These are phyloP conservation scores for Zonotrichia albicollis DNA, from an alignment of 2,797 vertebrate species.

Conservation along the genomic window DNA sequence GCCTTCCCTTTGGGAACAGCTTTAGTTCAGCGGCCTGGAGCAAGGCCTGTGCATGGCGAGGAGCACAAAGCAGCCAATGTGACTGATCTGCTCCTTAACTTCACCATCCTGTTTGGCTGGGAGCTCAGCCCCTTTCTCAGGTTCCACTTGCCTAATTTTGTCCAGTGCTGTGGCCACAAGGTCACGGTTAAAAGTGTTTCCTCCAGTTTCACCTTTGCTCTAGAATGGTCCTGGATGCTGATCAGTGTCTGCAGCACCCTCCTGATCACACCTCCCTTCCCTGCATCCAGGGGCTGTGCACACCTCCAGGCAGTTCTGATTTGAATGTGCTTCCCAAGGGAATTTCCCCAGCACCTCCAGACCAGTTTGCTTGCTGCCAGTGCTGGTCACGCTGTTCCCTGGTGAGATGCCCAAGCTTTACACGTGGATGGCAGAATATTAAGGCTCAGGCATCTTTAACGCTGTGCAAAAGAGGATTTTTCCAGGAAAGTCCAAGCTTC, in stretches of 20 bases:
- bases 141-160: not conserved
- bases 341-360: not conserved
- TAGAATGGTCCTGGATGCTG: not conserved
- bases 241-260: fast-evolving
- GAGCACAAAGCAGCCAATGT: not conserved
- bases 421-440: not conserved
- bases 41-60: fast-evolving
- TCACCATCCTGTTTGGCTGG: not conserved
- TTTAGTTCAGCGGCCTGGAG: not conserved
- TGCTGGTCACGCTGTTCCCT: not conserved
- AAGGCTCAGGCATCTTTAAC: not conserved
- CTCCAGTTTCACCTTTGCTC: not conserved
- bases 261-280: not conserved
- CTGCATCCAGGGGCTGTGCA: not conserved
- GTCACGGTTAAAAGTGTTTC: fast-evolving
- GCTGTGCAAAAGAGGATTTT: constrained; percentile 17
- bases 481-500: not conserved
- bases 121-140: not conserved
- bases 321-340: not conserved
- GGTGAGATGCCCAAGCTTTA: not conserved
- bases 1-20: not conserved
- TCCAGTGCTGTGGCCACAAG: not conserved
- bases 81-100: not conserved
- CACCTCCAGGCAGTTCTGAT: not conserved
- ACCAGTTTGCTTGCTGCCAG: not conserved